Percentiles rank a stretch among this genome's conserved stretches.
Conservation (phyloP, 2,797 vertebrate species). For the Nasua narica region DNA sequence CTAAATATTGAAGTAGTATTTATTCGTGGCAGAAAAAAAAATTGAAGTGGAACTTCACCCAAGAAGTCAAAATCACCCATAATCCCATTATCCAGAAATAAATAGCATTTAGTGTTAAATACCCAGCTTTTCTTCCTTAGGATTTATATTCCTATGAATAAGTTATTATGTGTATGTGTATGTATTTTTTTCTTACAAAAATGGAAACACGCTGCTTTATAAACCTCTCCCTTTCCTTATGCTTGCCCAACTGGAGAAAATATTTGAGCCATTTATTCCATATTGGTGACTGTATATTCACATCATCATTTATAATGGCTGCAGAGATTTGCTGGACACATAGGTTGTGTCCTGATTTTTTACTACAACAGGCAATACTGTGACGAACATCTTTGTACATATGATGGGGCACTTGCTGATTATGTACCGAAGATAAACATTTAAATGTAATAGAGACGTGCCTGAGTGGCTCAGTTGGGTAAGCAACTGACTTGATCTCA, state of each 20-base stretch:
- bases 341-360: background rate
- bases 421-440: background rate
- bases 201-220: background rate
- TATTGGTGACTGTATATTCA: background rate
- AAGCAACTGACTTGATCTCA: background rate
- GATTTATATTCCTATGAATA: constrained; percentile 7
- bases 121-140: background rate
- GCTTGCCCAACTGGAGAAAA: background rate
- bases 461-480: background rate
- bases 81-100: background rate
- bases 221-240: background rate
- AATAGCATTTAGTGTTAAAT: constrained; percentile 32
- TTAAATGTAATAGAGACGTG: background rate
- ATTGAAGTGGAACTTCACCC: background rate
- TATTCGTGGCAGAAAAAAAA: constrained; percentile 14
- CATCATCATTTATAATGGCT: background rate
- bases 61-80: background rate
- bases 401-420: background rate
- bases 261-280: background rate
- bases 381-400: background rate
- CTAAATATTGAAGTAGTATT: constrained; percentile 37
- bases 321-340: background rate
- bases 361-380: background rate
- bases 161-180: background rate
- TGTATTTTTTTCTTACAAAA: background rate